Base-by-base conservation (phyloP, 2,888 invertebrate genomes). In the Argynnis bischoffii region DNA sequence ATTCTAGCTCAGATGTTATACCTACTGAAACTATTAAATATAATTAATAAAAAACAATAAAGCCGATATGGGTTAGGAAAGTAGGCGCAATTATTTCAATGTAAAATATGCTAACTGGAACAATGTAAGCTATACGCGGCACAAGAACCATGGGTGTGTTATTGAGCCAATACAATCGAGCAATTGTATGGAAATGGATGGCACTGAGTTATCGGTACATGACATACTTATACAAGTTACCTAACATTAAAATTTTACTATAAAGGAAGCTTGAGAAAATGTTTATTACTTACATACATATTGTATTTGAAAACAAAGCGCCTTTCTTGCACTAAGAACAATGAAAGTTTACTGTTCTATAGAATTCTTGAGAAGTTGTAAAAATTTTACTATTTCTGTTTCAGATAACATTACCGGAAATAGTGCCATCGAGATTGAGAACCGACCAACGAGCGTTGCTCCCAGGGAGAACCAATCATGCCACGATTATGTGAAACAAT, bases 371-470 rank as follows among this genome's bases (percentile, higher is more conserved):
- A 50, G 47, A 64, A 48, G 26, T 59, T 56, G 16, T 65, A 18
- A 66, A 31, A 50, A 35, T 56, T 6, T 48, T 31, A 14, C 16
- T 26, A 50, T 56, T 26, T 67, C 16, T 50, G 14, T 75, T 89
- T 66, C 91, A 92, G 91, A 90, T 92, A 92, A 91, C 91, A 90
- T 82, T 78, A 83, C 89, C 84, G 69, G 68, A 66, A 71, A 69
- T 74, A 74, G 76, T 75, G 73, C 74, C 74, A 75, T 73, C 69
- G 68, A 69, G 70, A 67, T 68, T 59, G 69, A 63, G 57, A 65
- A 56, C 63, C 66, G 66, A 56, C 56, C 46, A 54, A 63, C 69
- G 72, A 70, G 72, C 70, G 63, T 59, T 69, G 76, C 69, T 77
- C 76, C 73, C 50, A 41, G 76, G 79, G 80, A 84, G 82, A 77